Base-by-base conservation (phyloP, 2,797 vertebrate species). In the Adelosebastes latens region DNA sequence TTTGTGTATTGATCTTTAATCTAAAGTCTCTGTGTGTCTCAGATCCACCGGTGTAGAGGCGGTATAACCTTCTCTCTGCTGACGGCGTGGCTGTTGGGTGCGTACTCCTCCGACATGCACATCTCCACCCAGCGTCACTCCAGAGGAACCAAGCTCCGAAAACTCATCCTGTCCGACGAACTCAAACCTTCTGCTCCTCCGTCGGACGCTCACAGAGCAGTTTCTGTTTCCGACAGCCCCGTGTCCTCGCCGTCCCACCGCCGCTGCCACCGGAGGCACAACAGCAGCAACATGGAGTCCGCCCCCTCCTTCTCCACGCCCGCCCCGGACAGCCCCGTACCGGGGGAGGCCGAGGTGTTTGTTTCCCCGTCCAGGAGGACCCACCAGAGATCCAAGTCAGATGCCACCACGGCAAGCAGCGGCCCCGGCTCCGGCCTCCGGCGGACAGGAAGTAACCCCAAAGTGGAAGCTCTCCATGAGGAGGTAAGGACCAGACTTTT, bases 21-120 rank as follows among this genome's bases (percentile, higher is more conserved):
- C 2, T 4, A 16, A 31, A 34, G 49, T 32, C 13, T 52, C 55
- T n/a, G 20, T 64, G 2, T 64, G 3, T 14, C 0, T 56, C 69
- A 94, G 93, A 77, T 94, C 65, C 96, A 99, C 83, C 97, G 98
- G 2, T 99, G 98, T 91, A 92, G 97, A 14, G 96, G 97, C 81
- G 98, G 98, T 90, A 95, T 98, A 42, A 96, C 97, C 85, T 99
- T 99, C 94, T 98, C 97, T 0, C 94, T 99, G 77, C 97, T 95
- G 77, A 97, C 97, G 0, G 98, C 98, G 24, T 97, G 98, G 90
- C 94, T 99, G 62, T 89, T 99, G 2, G 98, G 97, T 0, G 98
- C 98, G 32, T 98, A 97, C 89, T 98, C 97, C 58, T 98, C 97
- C 0, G 98, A 99, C 95, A 99, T 99, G 98, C 98, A 99, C 96